These are phyloP conservation scores for Turdus rufiventris DNA, from an alignment of 2,113 vertebrate species.

Conservation along the genomic window DNA sequence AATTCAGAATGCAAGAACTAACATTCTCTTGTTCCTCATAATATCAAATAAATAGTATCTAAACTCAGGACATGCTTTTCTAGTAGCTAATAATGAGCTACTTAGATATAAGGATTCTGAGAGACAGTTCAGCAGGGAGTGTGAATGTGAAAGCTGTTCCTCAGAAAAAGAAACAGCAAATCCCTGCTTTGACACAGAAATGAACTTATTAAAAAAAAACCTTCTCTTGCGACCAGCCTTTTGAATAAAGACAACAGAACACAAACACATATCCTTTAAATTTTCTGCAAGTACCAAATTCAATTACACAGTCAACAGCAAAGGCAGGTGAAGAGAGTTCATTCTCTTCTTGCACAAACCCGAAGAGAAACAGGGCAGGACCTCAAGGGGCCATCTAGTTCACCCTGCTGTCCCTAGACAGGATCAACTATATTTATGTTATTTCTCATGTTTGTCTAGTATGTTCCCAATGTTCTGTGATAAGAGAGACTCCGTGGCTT, in stretches of 20 bases:
- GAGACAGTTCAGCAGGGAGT: not conserved
- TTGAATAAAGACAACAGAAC: not conserved
- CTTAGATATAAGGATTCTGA: not conserved
- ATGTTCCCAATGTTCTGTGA: not conserved
- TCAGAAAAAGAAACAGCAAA: not conserved
- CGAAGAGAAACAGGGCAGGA: not conserved
- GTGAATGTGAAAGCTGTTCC: not conserved
- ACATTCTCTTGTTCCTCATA: not conserved
- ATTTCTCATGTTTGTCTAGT: slow-evolving; percentile 22
- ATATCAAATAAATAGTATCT: not conserved
- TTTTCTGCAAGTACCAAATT: not conserved
- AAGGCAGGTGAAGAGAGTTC: slow-evolving; percentile 4
- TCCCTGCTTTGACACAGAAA: not conserved
- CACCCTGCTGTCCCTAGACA: not conserved
- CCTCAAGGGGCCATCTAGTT: not conserved
- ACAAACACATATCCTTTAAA: not conserved
- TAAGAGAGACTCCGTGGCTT: slow-evolving; percentile 11
- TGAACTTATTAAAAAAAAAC: not conserved
- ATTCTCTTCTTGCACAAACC: not conserved
- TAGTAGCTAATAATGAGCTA: not conserved
- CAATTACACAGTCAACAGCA: not conserved
- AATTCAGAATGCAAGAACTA: not conserved
- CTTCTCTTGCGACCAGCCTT: not conserved
- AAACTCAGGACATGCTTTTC: not conserved
- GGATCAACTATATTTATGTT: slow-evolving; percentile 38